Evolutionary conservation across 92 coral and sea anemone species (phyloP).

Genomic region (Siderastrea radians): DNA sequence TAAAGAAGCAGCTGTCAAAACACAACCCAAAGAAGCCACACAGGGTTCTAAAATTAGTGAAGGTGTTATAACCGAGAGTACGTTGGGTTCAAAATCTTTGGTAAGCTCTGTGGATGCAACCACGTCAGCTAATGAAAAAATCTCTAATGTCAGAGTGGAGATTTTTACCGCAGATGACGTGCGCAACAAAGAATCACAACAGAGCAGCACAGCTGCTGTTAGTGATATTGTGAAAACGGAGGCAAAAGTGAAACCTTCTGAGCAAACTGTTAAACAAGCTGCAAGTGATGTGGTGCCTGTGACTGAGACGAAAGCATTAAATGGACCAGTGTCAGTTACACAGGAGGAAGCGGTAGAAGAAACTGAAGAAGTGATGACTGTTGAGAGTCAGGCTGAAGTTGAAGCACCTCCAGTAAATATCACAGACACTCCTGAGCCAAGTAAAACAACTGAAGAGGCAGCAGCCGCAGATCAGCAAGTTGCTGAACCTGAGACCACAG

Average conservation of each 20-base stretch:
- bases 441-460: slow-evolving; percentile 18
- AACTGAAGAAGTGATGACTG: slow-evolving; percentile 28
- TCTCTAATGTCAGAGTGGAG: slow-evolving; percentile 28
- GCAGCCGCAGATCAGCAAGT: not conserved
- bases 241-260: slow-evolving; percentile 11
- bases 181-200: slow-evolving; percentile 16
- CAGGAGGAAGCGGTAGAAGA: slow-evolving; percentile 12
- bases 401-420: slow-evolving; percentile 4
- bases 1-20: slow-evolving; percentile 19
- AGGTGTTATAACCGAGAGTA: slow-evolving; percentile 4
- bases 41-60: slow-evolving; percentile 25
- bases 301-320: slow-evolving; percentile 15
- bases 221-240: slow-evolving; percentile 16
- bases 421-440: slow-evolving; percentile 11
- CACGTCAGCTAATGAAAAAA: slow-evolving; percentile 10
- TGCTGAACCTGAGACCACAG: slow-evolving; percentile 11
- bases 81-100: slow-evolving; percentile 21
- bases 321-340: slow-evolving; percentile 45
- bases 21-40: slow-evolving; percentile 30
- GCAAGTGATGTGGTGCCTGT: slow-evolving; percentile 3
- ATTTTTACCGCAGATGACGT: slow-evolving; percentile 2
- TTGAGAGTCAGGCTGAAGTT: slow-evolving; percentile 18
- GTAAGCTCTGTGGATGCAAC: slow-evolving; percentile 40
- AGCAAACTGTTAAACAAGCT: slow-evolving; percentile 5
- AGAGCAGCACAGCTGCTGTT: slow-evolving; percentile 6